Base-by-base conservation (phyloP, 2,797 vertebrate genomes). In the Erithacus rubecula region DNA sequence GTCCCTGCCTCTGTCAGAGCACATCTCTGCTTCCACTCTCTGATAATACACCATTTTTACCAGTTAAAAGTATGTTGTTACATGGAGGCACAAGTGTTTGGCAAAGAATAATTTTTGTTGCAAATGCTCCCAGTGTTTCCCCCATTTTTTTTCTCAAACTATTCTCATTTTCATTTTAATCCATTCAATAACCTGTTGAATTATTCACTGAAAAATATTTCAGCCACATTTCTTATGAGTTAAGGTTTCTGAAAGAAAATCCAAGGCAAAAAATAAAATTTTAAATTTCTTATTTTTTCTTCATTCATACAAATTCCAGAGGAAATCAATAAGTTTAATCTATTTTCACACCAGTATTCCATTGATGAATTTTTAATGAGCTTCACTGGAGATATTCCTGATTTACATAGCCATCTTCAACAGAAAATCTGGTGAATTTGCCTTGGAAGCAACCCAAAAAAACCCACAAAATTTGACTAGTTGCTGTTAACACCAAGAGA, bases 391-490 rank as follows among this genome's bases (percentile, higher is more conserved):
- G 41, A 15, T 75, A 51, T 46, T 87, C 24, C 49, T 89, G 46
- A 83, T 89, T 90, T 80, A 46, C 53, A 51, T 39, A 83, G 5
- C 27, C 12, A 63, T 53, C 51, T 84, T 82, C 75, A 83, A 23
- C 56, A 85, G 78, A 83, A 95, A 47, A 59, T 83, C 32, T 87
- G n/a, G 53, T 91, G 43, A 64, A 87, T 91, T 91, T 94, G 55
- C 41, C 72, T 93, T 91, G 74, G 77, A 91, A 91, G 6, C n/a
- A 87, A 52, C 12, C 18, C 70, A 83, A 37, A 7, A 79, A 93
- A 92, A 9, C 20, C 58, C 46, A 81, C 47, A 78, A 67, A 70
- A 71, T 84, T 71, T 95, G 62, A 15, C 41, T 89, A 51, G 56
- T 27, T 92, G 27, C 23, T 94, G 6, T 71, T 80, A 77, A 53